Percentiles rank a stretch among this genome's conserved stretches.
Evolutionary conservation across 2,113 vertebrate species (phyloP).

Genomic region (Geococcyx californianus): DNA sequence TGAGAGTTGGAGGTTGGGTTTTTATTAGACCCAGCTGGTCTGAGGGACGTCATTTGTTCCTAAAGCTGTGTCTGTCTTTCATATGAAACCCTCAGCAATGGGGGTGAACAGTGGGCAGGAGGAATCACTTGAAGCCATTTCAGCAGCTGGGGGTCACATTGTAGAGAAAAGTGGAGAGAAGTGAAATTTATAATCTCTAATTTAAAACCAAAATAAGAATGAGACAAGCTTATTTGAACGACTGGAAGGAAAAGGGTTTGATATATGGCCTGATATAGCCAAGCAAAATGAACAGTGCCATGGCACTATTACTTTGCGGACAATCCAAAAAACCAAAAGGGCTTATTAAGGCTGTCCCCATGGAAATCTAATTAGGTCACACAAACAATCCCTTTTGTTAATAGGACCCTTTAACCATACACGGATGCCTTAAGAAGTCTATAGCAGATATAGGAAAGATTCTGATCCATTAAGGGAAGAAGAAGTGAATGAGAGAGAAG

Average conservation of each 20-base stretch:
- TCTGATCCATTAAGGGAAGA: background rate
- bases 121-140: slow-evolving; percentile 38
- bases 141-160: slow-evolving; percentile 63
- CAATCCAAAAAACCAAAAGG: slow-evolving; percentile 53
- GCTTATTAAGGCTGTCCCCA: slow-evolving; percentile 47
- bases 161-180: slow-evolving; percentile 56
- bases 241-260: slow-evolving; percentile 46
- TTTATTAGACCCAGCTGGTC: slow-evolving; percentile 60
- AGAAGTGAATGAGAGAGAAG: background rate
- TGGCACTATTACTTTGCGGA: slow-evolving; percentile 46
- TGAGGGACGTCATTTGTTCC: slow-evolving; percentile 25
- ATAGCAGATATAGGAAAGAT: background rate
- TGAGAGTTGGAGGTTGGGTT: background rate
- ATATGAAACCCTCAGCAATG: background rate
- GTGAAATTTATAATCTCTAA: slow-evolving; percentile 71
- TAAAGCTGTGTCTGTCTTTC: slow-evolving; percentile 36
- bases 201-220: slow-evolving; percentile 64
- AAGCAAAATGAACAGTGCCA: slow-evolving; percentile 64
- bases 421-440: background rate
- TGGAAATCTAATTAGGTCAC: slow-evolving; percentile 61
- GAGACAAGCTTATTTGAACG: slow-evolving; percentile 43
- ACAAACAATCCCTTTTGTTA: slow-evolving; percentile 39
- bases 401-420: background rate
- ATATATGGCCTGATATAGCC: slow-evolving; percentile 52
- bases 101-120: slow-evolving; percentile 14